Conservation (phyloP, 1,140 invertebrate genomes). For the Lordiphosa clarofinis region DNA sequence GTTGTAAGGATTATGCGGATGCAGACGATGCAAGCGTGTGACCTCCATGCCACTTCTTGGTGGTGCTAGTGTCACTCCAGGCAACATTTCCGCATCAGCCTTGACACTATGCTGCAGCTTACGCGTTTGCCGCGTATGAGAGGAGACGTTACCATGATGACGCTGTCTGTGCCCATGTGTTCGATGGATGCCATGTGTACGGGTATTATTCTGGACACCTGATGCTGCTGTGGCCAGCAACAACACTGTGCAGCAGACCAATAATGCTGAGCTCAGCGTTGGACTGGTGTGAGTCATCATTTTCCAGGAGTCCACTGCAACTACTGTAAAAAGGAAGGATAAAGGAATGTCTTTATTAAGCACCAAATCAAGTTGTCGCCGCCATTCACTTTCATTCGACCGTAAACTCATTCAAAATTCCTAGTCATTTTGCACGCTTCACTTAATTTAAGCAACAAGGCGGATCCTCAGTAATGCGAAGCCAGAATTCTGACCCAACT, state of each 20-base stretch:
- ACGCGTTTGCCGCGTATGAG: constrained; percentile 17
- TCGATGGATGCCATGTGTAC: constrained; percentile 29
- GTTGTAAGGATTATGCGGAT: constrained; percentile 56
- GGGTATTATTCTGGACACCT: constrained; percentile 43
- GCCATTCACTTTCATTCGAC: constrained; percentile 49
- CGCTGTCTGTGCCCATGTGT: constrained; percentile 37
- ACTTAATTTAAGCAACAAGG: constrained; percentile 67
- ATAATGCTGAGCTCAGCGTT: constrained; percentile 7
- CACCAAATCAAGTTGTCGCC: constrained; percentile 28
- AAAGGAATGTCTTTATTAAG: constrained; percentile 55
- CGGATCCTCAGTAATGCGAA: constrained; percentile 37
- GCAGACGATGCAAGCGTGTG: constrained; percentile 55
- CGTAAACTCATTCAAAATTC: constrained; percentile 57
- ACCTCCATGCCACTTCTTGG: constrained; percentile 18
- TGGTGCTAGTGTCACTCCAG: constrained; percentile 45
- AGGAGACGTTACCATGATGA: constrained; percentile 23
- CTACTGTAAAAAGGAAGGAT: constrained; percentile 12
- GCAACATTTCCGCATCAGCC: constrained; percentile 57
- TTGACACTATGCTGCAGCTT: constrained; percentile 28
- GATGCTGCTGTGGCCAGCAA: constrained; percentile 33
- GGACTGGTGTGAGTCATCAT: constrained; percentile 19
- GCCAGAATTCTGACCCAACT: constrained; percentile 11
- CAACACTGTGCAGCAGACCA: constrained; percentile 45
- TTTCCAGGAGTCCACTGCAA: not conserved
- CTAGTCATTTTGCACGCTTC: constrained; percentile 57